A percentile compares a stretch with the other conserved stretches of the same genome.
phyloP scores from a whole-genome alignment of 1,140 invertebrate species.

The Saccostrea glomerata region DNA sequence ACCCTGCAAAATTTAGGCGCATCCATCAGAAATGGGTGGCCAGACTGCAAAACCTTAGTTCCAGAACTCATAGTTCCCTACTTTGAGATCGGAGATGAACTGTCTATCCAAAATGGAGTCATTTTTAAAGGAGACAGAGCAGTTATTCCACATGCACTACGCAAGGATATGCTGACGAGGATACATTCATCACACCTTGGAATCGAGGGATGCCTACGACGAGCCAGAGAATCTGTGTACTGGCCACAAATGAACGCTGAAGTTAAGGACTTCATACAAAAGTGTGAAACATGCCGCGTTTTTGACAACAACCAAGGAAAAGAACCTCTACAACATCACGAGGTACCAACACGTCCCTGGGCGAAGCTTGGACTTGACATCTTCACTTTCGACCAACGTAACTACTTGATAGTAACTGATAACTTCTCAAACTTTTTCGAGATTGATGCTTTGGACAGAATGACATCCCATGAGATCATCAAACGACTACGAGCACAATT shows the following conservation, averaged over 20 bases:
- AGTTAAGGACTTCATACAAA: conserved; percentile 31
- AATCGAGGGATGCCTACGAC: conserved; percentile 55
- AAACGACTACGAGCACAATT: too few relatives aligned
- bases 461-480: too few relatives aligned
- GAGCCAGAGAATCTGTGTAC: conserved; percentile 56
- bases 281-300: conserved; percentile 42
- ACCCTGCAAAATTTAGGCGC: too few relatives aligned
- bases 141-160: conserved; percentile 34
- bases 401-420: too few relatives aligned
- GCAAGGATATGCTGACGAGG: conserved; percentile 53
- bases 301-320: neutral
- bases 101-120: conserved; percentile 61
- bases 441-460: too few relatives aligned
- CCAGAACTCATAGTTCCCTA: neutral
- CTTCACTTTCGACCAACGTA: too few relatives aligned
- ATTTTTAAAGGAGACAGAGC: conserved; percentile 58
- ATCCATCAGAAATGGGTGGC: conserved; percentile 34
- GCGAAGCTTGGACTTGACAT: too few relatives aligned
- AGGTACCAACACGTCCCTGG: too few relatives aligned
- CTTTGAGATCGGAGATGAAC: conserved; percentile 55
- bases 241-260: conserved; percentile 63
- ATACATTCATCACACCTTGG: conserved; percentile 59
- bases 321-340: too few relatives aligned
- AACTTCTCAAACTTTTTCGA: too few relatives aligned
- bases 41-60: neutral